Evolutionary conservation across 2,113 vertebrate genomes (phyloP).

Genomic region (Reinhardtius hippoglossoides): DNA sequence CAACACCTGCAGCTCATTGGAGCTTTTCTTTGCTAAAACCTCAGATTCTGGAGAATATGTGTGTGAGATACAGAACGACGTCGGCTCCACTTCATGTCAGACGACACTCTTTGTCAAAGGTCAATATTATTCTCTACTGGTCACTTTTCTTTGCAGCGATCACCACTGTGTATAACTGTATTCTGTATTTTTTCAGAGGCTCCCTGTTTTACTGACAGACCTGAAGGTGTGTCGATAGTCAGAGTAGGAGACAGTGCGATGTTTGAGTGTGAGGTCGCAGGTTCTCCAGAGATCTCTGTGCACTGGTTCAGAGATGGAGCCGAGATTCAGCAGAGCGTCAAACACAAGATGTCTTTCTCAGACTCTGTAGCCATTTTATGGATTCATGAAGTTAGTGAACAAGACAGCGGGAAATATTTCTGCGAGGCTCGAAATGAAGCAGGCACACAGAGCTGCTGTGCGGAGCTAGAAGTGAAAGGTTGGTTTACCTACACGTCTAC

Average conservation of each 20-base stretch:
- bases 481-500: slow-evolving; percentile 52
- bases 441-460: slow-evolving; percentile 89
- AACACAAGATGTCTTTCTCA: slow-evolving; percentile 85
- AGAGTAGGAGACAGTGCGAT: slow-evolving; percentile 86
- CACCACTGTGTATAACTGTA: neutral
- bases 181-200: slow-evolving; percentile 81
- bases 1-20: slow-evolving; percentile 88
- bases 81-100: slow-evolving; percentile 90
- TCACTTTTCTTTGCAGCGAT: neutral
- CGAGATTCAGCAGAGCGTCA: slow-evolving; percentile 85
- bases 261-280: slow-evolving; percentile 89
- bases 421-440: slow-evolving; percentile 91
- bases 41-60: slow-evolving; percentile 92
- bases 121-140: slow-evolving; percentile 67
- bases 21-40: slow-evolving; percentile 91
- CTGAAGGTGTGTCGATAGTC: slow-evolving; percentile 86
- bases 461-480: slow-evolving; percentile 94
- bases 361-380: slow-evolving; percentile 87
- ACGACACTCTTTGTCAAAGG: slow-evolving; percentile 95
- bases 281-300: slow-evolving; percentile 88
- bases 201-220: slow-evolving; percentile 89
- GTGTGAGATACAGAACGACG: slow-evolving; percentile 94
- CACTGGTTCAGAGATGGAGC: slow-evolving; percentile 91
- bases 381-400: slow-evolving; percentile 81
- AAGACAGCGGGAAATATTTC: slow-evolving; percentile 88